A percentile compares a stretch with the other conserved stretches of the same genome.
Conservation (phyloP, 2,888 invertebrate species). For the Entomobrya proxima region DNA sequence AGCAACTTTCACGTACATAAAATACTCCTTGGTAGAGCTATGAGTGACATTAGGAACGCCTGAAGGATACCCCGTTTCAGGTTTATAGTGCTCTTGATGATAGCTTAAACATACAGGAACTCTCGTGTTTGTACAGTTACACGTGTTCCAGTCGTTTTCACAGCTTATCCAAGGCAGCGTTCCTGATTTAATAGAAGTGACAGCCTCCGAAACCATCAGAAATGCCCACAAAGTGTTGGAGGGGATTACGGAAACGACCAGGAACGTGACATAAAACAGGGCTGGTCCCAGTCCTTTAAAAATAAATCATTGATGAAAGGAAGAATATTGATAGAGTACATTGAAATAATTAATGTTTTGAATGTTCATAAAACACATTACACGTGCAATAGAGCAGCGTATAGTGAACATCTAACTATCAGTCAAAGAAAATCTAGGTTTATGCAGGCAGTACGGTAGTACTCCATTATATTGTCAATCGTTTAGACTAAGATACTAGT, state of each 20-base stretch:
- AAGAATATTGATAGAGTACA: background rate
- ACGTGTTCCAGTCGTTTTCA: conserved; percentile 88
- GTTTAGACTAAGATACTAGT: background rate
- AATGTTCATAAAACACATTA: too few species aligned
- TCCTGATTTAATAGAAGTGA: background rate
- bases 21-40: conserved; percentile 13
- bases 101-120: background rate
- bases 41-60: background rate
- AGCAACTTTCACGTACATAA: conserved; percentile 27
- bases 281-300: background rate
- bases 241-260: background rate
- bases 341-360: too few species aligned
- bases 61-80: background rate
- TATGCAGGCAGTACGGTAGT: too few species aligned
- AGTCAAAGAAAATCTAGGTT: too few species aligned
- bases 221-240: background rate
- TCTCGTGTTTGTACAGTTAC: conserved; percentile 79
- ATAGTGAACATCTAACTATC: too few species aligned
- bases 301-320: background rate
- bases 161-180: conserved; percentile 88
- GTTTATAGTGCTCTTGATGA: background rate
- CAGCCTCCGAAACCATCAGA: background rate
- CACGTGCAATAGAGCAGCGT: too few species aligned
- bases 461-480: background rate
- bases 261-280: background rate